Conservation (phyloP, 1,140 invertebrate species). For the Eurosta solidaginis region DNA sequence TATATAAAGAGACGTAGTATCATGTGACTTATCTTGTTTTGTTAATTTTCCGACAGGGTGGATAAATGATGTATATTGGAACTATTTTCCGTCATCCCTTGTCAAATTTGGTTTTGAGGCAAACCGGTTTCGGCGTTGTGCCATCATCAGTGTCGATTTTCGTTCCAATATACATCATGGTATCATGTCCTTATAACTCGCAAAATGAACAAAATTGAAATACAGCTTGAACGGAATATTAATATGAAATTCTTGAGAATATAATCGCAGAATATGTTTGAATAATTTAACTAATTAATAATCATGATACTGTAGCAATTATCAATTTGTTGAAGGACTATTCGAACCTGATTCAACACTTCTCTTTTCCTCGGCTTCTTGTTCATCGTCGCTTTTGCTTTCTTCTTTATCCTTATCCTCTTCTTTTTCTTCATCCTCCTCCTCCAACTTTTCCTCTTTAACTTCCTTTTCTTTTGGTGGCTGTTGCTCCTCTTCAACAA, state of each 20-base stretch:
- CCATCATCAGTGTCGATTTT: too few relatives aligned
- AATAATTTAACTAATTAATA: slow-evolving; percentile 20
- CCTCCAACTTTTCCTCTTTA: slow-evolving; percentile 46
- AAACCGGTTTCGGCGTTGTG: too few relatives aligned
- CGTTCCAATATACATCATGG: too few relatives aligned
- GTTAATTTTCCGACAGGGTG: too few relatives aligned
- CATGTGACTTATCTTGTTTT: too few relatives aligned
- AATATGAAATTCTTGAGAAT: slow-evolving; percentile 4
- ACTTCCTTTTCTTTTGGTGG: slow-evolving; percentile 33
- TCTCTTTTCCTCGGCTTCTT: slow-evolving; percentile 19
- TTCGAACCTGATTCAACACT: slow-evolving; percentile 45
- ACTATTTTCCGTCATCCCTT: too few relatives aligned
- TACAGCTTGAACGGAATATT: background rate
- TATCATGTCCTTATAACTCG: background rate
- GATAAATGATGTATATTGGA: too few relatives aligned
- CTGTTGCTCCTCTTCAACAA: slow-evolving; percentile 31
- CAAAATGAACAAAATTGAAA: slow-evolving; percentile 9
- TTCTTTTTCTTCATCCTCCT: slow-evolving; percentile 38
- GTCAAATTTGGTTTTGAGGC: too few relatives aligned
- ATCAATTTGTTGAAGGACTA: slow-evolving; percentile 50
- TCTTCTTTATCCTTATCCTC: too few relatives aligned
- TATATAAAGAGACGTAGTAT: too few relatives aligned
- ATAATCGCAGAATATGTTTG: background rate
- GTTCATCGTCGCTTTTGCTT: slow-evolving; percentile 24
- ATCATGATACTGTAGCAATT: background rate